Evolutionary conservation across 1,140 invertebrate genomes (phyloP), one percentile per base, ranked within the genome.

Genomic region (Drosophila hydei): DNA sequence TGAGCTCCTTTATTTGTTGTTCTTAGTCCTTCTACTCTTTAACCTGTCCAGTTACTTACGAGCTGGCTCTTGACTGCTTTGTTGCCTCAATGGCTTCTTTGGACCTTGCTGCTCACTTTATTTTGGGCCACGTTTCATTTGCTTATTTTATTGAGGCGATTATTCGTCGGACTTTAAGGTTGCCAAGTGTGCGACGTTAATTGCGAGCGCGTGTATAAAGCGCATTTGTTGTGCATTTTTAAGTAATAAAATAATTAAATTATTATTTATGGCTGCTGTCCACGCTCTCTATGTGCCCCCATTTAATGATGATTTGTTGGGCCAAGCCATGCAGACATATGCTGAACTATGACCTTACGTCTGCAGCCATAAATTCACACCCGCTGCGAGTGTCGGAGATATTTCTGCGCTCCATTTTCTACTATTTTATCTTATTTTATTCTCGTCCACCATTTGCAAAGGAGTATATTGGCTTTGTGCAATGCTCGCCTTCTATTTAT

Each of bases 211-310:
- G 83, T 87, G 81, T 76, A 50, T 72, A 65, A 62, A 68, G 51
- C 72, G 71, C 83, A 81, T 87, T 87, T 87, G 81, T 81, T 72
- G 54, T 75, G 70, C 52, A 76, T 64, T 79, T 87, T 78, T 72
- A 80, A 81, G 71, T 78, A 78, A 87, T 87, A 88, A 87, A 87
- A 87, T 81, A 87, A 87, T 87, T 87, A 87, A 81, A 78, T 80
- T 77, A 77, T 87, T 81, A 87, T 87, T 78, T 80, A 75, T 81
- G 71, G 72, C 30, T 16, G 38, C 38, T 58, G 43, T 23, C 16
- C 54, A 27, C n/a, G 45, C 36, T 43, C 52, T 30, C 52, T 21
- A 11, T 67, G 62, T 18, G 67, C 62, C 47, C 30, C 58, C 61
- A 74, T 74, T 70, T 59, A 81, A 81, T 69, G 80, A 81, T 81